Evolutionary conservation across 1,140 invertebrate genomes (phyloP), one percentile per base, ranked within the genome.

Genomic region (Drosophila funebris): DNA sequence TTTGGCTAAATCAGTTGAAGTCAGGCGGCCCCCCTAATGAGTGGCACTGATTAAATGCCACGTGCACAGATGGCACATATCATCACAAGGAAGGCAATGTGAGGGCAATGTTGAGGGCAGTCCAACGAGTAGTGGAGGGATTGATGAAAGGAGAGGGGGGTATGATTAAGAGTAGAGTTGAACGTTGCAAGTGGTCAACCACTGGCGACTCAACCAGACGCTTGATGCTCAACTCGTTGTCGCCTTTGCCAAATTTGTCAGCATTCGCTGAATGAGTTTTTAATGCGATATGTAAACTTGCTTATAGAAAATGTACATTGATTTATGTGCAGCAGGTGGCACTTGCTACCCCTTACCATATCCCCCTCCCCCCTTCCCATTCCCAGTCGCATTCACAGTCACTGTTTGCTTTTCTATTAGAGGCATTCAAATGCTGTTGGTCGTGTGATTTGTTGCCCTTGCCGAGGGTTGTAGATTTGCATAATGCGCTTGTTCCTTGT

Each of bases 141-240:
- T 22, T 4, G 48, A 13, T 39, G 44, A 39, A 48, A n/a, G 53
- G 44, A 33, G 22, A 7, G 33, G 6, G 37, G 11, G 43, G n/a
- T 37, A 16, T 14, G 36, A 33, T n/a, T n/a, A n/a, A n/a, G n/a
- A n/a, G n/a, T n/a, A n/a, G n/a, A n/a, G n/a, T n/a, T n/a, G n/a
- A n/a, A n/a, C n/a, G n/a, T n/a, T n/a, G n/a, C n/a, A 63, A 83
- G 80, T 84, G 80, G 80, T 84, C 80, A 84, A 84, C 80, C 80
- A 70, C 80, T 68, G 43, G 20, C 58, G 24, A 54, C 48, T 60
- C 20, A 3, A 3, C 7, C 7, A 13, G 18, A 14, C 11, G 9
- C 52, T 50, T 31, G 56, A 60, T 18, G 43, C 20, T 18, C 11
- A 18, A 16, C 5, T 6, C 56, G 14, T 43, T 57, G 48, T 46